Evolutionary conservation across 2,888 invertebrate species (phyloP).

Genomic region (Lepidochrysops patricia): DNA sequence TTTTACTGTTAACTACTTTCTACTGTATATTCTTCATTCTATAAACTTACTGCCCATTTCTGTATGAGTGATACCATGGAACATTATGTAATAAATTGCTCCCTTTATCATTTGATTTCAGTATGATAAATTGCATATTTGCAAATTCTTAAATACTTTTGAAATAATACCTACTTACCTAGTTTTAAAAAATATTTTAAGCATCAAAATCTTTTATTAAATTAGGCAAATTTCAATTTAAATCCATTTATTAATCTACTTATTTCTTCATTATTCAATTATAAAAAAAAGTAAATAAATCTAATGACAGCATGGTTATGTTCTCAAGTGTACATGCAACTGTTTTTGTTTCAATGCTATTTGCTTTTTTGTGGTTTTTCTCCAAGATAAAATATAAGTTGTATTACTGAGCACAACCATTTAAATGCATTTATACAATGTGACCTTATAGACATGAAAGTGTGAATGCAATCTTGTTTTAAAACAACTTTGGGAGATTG

Average conservation of each 20-base stretch:
- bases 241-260: no score
- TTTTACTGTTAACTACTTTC: conserved; percentile 17
- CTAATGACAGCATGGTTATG: no score
- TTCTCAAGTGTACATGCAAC: no score
- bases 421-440: neutral
- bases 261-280: no score
- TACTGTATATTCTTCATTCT: conserved; percentile 12
- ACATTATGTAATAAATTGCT: conserved; percentile 3
- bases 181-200: no score
- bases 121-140: neutral
- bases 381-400: neutral
- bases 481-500: conserved; percentile 19
- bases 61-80: neutral
- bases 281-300: no score
- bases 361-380: neutral
- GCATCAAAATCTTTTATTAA: no score
- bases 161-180: no score
- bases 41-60: neutral
- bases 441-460: conserved; percentile 9
- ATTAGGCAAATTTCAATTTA: no score
- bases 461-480: conserved; percentile 12
- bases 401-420: neutral
- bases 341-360: neutral
- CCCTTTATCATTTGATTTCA: neutral
- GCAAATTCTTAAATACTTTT: no score